A percentile compares a stretch with the other conserved stretches of the same genome.
These are phyloP conservation scores for Eremobia ochroleuca DNA, from an alignment of 2,888 invertebrate genomes.

Conservation along the genomic window DNA sequence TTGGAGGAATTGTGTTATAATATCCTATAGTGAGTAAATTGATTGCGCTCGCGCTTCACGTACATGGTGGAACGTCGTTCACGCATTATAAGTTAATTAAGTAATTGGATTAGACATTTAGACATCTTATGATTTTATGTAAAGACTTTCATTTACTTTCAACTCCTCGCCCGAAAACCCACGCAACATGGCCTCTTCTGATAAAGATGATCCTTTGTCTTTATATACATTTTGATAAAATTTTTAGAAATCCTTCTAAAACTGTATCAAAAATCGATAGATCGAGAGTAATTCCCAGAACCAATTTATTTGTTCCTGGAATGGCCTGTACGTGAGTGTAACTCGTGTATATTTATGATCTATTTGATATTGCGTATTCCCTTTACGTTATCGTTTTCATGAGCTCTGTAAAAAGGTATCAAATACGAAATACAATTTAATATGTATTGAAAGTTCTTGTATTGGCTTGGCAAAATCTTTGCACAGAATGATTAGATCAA, in stretches of 20 bases:
- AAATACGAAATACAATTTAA: background rate
- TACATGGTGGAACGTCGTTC: too few species aligned
- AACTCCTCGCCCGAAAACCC: too few species aligned
- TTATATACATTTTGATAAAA: too few species aligned
- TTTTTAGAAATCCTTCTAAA: background rate
- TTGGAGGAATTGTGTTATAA: too few species aligned
- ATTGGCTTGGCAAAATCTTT: background rate
- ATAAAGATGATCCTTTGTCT: too few species aligned
- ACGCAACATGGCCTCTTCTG: too few species aligned
- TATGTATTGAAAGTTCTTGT: background rate
- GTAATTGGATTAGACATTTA: too few species aligned
- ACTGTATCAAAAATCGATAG: background rate
- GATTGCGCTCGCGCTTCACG: too few species aligned
- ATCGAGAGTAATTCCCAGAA: background rate
- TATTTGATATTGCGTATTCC: background rate
- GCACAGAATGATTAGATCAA: background rate
- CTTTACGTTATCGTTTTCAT: background rate
- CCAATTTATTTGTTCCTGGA: background rate
- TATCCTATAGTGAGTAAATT: too few species aligned
- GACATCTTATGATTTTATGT: too few species aligned
- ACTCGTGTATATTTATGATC: constrained; percentile 3
- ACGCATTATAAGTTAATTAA: too few species aligned
- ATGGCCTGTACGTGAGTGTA: background rate
- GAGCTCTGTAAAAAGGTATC: background rate
- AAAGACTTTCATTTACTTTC: too few species aligned